Evolutionary conservation across 2,113 vertebrate species (phyloP), one percentile per base, ranked within the genome.

Genomic region (Geococcyx californianus): DNA sequence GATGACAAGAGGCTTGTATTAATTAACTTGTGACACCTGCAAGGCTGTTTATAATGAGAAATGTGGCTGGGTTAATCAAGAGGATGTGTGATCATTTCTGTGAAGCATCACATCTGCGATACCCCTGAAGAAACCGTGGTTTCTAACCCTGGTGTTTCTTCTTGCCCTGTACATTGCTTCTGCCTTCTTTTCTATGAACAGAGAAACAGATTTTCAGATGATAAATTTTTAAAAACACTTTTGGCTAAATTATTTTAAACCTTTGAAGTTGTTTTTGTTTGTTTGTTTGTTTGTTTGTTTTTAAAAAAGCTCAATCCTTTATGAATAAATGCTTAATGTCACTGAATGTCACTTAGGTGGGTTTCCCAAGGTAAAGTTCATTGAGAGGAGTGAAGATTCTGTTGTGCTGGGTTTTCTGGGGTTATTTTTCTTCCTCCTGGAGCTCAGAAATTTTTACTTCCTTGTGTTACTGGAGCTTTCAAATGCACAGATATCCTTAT

Each of bases 21-120:
- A 96, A 95, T 94, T 91, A 96, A 94, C 90, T 95, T 90, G 56
- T 96, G 92, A 96, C 95, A 97, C 92, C 92, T 96, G 94, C 92
- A 92, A 88, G 73, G 60, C 85, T 95, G 88, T 84, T 95, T 60
- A 38, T 94, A 92, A 94, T 90, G 92, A 95, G 94, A 79, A 90
- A 76, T 60, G 86, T 81, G 55, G 73, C 90, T 95, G 73, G 67
- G 81, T 94, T 97, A 96, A 95, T 93, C 90, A 95, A 72, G 80
- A 66, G 0, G 31, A 89, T 85, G 90, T 95, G 81, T 96, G 90
- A 96, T 96, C 62, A 87, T 84, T 95, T 93, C 88, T 90, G 45
- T 89, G 79, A 93, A 96, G 77, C n/a, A 73, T 84, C 85, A 91
- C 94, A 90, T 97, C 88, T 96, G 94, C 84, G 85, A 82, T 89